phyloP scores from a whole-genome alignment of 1,140 invertebrate species.

The Camponotus vicinus region DNA sequence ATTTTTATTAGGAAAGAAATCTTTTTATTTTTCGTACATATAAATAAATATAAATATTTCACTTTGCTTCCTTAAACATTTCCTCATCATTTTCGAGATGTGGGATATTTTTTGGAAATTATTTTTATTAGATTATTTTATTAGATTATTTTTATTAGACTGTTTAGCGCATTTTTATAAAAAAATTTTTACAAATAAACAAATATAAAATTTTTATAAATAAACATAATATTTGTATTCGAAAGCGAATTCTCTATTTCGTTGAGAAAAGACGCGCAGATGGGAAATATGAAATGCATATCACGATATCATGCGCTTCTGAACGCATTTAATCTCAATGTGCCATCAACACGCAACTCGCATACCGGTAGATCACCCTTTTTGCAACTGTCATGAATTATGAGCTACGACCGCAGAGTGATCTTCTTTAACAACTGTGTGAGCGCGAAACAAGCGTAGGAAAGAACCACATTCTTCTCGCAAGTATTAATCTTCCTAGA shows the following conservation, averaged over 20 bases:
- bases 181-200: too few relatives aligned
- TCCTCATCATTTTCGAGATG: not conserved
- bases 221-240: not conserved
- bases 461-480: slow-evolving; percentile 40
- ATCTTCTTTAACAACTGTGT: slow-evolving; percentile 44
- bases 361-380: slow-evolving; percentile 46
- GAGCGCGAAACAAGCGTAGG: slow-evolving; percentile 41
- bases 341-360: slow-evolving; percentile 41
- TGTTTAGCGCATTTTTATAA: too few relatives aligned
- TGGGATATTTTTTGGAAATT: not conserved
- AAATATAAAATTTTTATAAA: not conserved
- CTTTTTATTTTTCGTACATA: not conserved
- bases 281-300: not conserved
- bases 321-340: slow-evolving; percentile 30
- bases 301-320: not conserved
- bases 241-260: not conserved
- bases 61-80: not conserved
- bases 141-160: too few relatives aligned
- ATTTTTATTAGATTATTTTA: not conserved
- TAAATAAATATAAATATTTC: not conserved
- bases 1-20: not conserved
- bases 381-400: slow-evolving; percentile 40
- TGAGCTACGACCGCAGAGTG: slow-evolving; percentile 20
- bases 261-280: not conserved
- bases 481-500: slow-evolving; percentile 56